Base-by-base conservation (phyloP, 2,888 invertebrate species). In the Orchesella flavescens region DNA sequence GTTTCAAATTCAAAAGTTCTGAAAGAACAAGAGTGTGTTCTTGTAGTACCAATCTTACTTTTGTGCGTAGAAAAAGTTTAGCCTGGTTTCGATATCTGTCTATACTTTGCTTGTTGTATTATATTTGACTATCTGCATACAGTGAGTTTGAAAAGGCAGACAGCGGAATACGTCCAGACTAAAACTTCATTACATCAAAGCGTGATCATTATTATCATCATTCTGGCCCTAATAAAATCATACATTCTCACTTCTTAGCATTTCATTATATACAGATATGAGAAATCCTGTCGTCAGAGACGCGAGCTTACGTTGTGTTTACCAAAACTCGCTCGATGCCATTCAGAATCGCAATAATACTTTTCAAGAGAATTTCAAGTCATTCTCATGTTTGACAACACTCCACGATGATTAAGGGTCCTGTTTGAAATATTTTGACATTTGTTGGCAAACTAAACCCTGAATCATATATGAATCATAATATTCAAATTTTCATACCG, bases 121-220 rank as follows among this genome's bases (percentile, higher is more conserved):
- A n/a, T 34, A 7, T 49, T 49, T 49, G 49, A 49, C 49, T 34
- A 34, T 7, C 34, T 49, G 12, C n/a, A n/a, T n/a, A 49, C n/a
- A 10, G 49, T 49, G n/a, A 49, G 12, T 49, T 12, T 12, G 49
- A 49, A n/a, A 15, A 7, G 44, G 49, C 1, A 49, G 49, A 49
- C n/a, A 15, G 49, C n/a, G 10, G 3, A 49, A 49, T 49, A 49
- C 49, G n/a, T 49, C 12, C 34, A 34, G 34, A 34, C 34, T 34
- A 4, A 34, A 72, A 79, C 53, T 72, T 79, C 79, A 79, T 79
- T 79, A 79, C 65, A 79, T 79, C 63, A 79, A n/a, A 63, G 63
- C 61, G 63, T 72, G 72, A 72, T 79, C 55, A 55, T 72, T 72
- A 79, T 79, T 65, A 79, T 79, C 63, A 65, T 53, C 34, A 65